Evolutionary conservation across 2,888 invertebrate species (phyloP).

Genomic region (Drosophila birchii): DNA sequence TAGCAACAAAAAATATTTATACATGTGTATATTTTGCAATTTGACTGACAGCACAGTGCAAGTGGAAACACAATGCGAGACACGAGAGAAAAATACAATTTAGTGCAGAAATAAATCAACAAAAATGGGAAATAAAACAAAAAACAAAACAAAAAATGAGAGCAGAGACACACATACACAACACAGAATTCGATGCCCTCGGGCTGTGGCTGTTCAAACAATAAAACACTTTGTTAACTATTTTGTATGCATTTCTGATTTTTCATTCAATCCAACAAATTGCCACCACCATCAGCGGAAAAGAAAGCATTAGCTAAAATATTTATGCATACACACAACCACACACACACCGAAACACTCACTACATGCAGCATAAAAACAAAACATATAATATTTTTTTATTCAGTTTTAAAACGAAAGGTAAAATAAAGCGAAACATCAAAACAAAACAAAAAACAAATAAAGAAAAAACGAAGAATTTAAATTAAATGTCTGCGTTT

Average conservation of each 20-base stretch:
- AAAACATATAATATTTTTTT: conserved; percentile 62
- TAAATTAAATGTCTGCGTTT: conserved; percentile 53
- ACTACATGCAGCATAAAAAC: conserved; percentile 23
- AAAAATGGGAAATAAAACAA: neutral
- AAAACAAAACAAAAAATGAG: neutral
- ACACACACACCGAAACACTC: conserved; percentile 22
- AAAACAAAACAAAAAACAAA: conserved; percentile 26
- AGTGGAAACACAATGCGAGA: conserved; percentile 12
- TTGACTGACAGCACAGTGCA: conserved; percentile 39
- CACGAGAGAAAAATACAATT: conserved; percentile 3
- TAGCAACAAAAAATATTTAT: conserved; percentile 30
- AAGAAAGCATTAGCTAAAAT: conserved; percentile 52
- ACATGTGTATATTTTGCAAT: conserved; percentile 41
- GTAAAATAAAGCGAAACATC: conserved; percentile 50
- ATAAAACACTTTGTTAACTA: conserved; percentile 53
- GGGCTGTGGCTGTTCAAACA: conserved; percentile 42
- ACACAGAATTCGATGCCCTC: conserved; percentile 32
- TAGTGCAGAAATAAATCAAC: conserved; percentile 17
- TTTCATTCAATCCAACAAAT: conserved; percentile 42
- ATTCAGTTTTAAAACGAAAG: conserved; percentile 60
- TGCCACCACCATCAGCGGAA: conserved; percentile 22
- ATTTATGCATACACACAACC: conserved; percentile 42
- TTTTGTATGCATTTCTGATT: conserved; percentile 54
- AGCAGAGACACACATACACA: neutral
- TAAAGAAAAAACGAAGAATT: conserved; percentile 41